Evolutionary conservation across 2,113 vertebrate genomes (phyloP).

Genomic region (Cichladusa arquata): DNA sequence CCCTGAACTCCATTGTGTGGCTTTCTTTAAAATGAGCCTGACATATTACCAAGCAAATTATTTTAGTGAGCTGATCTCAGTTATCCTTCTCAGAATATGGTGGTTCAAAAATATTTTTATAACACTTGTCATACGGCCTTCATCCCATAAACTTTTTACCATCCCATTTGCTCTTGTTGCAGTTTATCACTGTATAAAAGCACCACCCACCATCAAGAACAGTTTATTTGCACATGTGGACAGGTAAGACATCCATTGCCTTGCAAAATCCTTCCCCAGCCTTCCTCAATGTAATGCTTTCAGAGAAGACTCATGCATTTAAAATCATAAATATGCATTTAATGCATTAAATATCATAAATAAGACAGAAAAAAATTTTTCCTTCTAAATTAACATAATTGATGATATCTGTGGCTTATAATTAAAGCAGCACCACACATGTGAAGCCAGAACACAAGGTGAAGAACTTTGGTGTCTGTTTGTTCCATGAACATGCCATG

Average conservation of each 20-base stretch:
- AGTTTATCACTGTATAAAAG: neutral
- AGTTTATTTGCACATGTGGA: neutral
- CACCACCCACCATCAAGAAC: neutral
- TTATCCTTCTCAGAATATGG: neutral
- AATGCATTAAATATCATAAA: neutral
- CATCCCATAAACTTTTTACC: fast-evolving
- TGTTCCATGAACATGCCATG: neutral
- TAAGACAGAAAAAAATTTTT: neutral
- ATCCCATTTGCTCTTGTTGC: neutral
- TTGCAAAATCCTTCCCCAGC: neutral
- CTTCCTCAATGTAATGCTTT: neutral
- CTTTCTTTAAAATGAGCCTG: neutral
- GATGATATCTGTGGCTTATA: fast-evolving
- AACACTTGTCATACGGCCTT: neutral
- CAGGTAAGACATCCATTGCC: fast-evolving
- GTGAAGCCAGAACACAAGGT: neutral
- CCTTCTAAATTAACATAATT: neutral
- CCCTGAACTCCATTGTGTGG: neutral
- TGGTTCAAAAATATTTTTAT: neutral
- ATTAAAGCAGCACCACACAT: neutral
- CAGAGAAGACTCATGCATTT: neutral
- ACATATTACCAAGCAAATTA: neutral
- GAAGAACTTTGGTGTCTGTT: neutral
- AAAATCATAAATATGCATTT: neutral
- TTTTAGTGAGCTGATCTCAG: neutral